Conservation (phyloP, 1,140 invertebrate genomes). For the Artemia franciscana region DNA sequence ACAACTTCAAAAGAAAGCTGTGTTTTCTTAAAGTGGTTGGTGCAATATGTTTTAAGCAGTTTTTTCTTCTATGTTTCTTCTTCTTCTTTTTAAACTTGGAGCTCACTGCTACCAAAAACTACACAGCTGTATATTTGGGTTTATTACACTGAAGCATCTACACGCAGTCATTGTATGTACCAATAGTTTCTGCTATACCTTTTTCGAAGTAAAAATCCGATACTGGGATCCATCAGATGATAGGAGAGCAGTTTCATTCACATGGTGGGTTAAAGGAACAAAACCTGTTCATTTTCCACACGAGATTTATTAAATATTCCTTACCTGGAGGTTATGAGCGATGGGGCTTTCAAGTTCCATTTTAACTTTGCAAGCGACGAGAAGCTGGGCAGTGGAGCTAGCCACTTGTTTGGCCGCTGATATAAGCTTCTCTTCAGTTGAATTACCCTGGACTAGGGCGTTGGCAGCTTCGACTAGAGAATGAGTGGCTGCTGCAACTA, state of each 20-base stretch:
- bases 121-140: background rate
- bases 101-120: no score
- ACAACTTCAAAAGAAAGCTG: no score
- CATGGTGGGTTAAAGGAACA: background rate
- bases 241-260: no score
- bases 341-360: constrained; percentile 82
- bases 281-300: background rate
- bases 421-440: constrained; percentile 84
- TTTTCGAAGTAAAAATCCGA: constrained; percentile 2
- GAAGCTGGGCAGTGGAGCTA: constrained; percentile 79
- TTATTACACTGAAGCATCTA: no score
- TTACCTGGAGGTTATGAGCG: constrained; percentile 60
- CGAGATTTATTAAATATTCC: constrained; percentile 1
- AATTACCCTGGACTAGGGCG: constrained; percentile 76
- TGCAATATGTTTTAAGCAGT: no score
- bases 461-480: constrained; percentile 93
- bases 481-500: constrained; percentile 91
- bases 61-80: no score
- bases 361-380: constrained; percentile 96
- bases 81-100: no score
- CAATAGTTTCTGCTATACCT: no score
- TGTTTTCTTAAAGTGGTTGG: no score
- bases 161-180: no score
- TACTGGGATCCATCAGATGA: constrained; percentile 4
- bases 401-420: constrained; percentile 92